Conservation (phyloP, 2,888 invertebrate species). For the Tubulanus polymorphus region DNA sequence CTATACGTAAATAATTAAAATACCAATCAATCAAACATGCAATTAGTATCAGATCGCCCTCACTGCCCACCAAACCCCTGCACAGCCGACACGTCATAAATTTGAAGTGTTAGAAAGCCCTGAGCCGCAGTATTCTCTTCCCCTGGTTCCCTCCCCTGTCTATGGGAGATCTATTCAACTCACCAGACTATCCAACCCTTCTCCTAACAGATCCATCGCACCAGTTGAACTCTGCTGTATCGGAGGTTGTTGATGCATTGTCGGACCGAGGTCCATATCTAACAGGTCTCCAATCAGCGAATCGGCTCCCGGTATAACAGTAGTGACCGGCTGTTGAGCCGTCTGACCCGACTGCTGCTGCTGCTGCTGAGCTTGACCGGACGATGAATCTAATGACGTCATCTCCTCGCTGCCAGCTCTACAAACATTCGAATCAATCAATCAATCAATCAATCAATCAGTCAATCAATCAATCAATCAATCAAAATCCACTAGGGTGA, state of each 20-base stretch:
- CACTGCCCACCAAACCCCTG: no score
- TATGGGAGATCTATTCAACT: slow-evolving; percentile 4
- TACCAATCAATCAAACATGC: no score
- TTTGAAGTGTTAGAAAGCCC: no score
- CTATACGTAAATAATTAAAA: no score
- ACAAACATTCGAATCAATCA: no score
- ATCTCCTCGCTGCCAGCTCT: no score
- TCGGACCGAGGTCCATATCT: slow-evolving; percentile 86
- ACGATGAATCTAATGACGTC: no score
- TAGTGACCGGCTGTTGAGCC: slow-evolving; percentile 46
- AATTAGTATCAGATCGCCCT: no score
- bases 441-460: no score
- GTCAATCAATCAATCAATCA: no score
- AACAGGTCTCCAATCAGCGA: slow-evolving; percentile 94
- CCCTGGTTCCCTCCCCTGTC: neutral
- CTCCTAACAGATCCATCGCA: slow-evolving; percentile 75
- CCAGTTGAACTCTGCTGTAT: slow-evolving; percentile 25
- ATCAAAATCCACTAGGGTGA: neutral
- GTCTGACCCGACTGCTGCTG: slow-evolving; percentile 31
- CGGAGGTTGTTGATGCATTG: slow-evolving; percentile 36
- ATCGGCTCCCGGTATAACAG: slow-evolving; percentile 74
- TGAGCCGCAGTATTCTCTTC: neutral
- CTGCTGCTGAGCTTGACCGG: no score
- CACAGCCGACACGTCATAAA: no score
- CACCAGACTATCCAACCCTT: slow-evolving; percentile 83